Conservation (phyloP, 2,888 invertebrate genomes). For the Sphinx pinastri region DNA sequence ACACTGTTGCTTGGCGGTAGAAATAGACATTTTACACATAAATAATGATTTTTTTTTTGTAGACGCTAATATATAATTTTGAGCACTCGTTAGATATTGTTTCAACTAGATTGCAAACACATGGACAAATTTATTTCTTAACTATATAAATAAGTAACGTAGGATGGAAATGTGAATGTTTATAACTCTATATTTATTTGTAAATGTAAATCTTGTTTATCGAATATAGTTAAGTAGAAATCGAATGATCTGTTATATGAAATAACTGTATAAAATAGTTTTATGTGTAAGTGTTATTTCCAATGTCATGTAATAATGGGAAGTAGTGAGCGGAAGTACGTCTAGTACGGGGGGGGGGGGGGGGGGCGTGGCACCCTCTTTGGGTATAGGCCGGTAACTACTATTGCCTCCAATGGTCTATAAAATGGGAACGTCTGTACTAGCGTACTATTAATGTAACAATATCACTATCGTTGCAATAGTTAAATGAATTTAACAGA, state of each 20-base stretch:
- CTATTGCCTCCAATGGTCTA: neutral
- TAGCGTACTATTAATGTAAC: conserved; percentile 30
- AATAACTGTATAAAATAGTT: conserved; percentile 22
- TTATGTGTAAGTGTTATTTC: conserved; percentile 71
- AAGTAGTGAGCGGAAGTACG: conserved; percentile 44
- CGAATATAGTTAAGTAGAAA: conserved; percentile 58
- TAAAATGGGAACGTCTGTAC: neutral
- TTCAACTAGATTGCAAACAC: conserved; percentile 18
- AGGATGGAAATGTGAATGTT: conserved; percentile 27
- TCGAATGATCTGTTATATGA: conserved; percentile 65
- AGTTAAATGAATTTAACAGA: conserved; percentile 38
- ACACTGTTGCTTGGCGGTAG: no score
- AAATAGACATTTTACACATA: conserved; percentile 9
- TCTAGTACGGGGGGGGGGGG: neutral
- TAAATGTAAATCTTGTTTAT: conserved; percentile 48
- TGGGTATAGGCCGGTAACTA: neutral
- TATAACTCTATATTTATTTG: conserved; percentile 28
- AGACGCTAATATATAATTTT: conserved; percentile 19
- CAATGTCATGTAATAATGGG: conserved; percentile 46
- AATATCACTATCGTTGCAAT: conserved; percentile 40
- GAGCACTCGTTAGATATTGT: conserved; percentile 19
- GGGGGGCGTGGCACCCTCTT: neutral
- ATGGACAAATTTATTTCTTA: conserved; percentile 21
- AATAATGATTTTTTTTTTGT: neutral
- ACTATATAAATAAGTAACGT: conserved; percentile 10